These are phyloP conservation scores for Tenthredo scrophulariae DNA, from an alignment of 2,888 invertebrate species.

Conservation along the genomic window DNA sequence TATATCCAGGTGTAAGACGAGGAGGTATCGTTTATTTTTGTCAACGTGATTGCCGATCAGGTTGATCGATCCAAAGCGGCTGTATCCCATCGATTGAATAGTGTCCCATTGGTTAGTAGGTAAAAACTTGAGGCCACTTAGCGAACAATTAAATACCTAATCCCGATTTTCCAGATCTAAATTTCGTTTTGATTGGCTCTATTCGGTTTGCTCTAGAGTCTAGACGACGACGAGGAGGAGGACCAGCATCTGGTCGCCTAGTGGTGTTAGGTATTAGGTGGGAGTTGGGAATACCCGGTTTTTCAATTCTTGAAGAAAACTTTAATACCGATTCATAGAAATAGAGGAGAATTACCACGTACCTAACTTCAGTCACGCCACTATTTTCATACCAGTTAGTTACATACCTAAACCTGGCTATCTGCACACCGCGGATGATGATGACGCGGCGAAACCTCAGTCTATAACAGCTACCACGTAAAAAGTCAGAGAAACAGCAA, in stretches of 20 bases:
- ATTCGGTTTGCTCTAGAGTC: neutral
- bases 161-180: slow-evolving; percentile 45
- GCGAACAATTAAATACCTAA: slow-evolving; percentile 45
- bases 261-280: neutral
- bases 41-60: slow-evolving; percentile 8
- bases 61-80: neutral
- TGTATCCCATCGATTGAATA: slow-evolving; percentile 19
- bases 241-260: neutral
- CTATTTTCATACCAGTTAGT: neutral
- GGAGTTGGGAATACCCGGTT: neutral
- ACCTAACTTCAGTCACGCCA: slow-evolving; percentile 26
- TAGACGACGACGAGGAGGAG: neutral
- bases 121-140: slow-evolving; percentile 37
- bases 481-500: neutral
- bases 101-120: neutral
- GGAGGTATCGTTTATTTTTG: neutral
- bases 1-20: neutral
- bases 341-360: slow-evolving; percentile 20
- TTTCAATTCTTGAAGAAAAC: neutral
- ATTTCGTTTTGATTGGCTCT: slow-evolving; percentile 34
- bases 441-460: neutral
- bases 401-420: too few relatives aligned
- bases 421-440: neutral
- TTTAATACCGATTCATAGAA: slow-evolving; percentile 23
- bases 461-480: neutral